Evolutionary conservation across 2,888 invertebrate species (phyloP).

Genomic region (Euphydryas editha): DNA sequence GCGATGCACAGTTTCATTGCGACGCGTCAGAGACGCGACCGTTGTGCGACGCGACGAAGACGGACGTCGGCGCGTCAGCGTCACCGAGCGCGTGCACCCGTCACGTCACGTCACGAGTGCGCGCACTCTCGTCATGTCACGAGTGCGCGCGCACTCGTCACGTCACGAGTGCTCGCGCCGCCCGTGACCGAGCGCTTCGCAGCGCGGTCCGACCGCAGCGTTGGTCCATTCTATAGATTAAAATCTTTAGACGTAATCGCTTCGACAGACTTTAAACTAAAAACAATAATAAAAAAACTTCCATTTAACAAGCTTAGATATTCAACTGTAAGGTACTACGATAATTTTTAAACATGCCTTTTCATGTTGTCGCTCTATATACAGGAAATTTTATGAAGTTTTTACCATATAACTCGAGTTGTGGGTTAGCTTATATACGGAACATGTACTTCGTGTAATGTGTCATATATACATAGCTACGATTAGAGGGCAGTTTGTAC

Average conservation of each 20-base stretch:
- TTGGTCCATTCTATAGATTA: conserved; percentile 7
- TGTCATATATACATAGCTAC: conserved; percentile 3
- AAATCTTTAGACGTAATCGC: conserved; percentile 16
- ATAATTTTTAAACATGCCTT: conserved; percentile 24
- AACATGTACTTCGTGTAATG: background rate
- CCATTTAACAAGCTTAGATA: conserved; percentile 31
- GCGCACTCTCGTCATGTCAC: background rate
- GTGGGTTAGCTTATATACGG: conserved; percentile 12
- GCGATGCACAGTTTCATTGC: background rate
- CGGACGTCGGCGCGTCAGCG: background rate
- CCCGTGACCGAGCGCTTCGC: conserved; percentile 19
- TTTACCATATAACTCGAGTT: conserved; percentile 14
- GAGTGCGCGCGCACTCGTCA: background rate
- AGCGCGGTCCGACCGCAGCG: conserved; percentile 24
- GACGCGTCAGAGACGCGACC: conserved; percentile 15
- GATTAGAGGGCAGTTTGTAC: conserved; percentile 3
- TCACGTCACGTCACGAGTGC: background rate
- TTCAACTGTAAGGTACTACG: conserved; percentile 23
- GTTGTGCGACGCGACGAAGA: conserved; percentile 10
- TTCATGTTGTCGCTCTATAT: conserved; percentile 21
- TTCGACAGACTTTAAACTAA: conserved; percentile 13
- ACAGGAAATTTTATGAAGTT: conserved; percentile 24
- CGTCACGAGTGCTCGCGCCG: background rate
- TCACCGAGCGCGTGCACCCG: conserved; percentile 1
- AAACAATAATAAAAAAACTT: conserved; percentile 30